Evolutionary conservation across 2,888 invertebrate genomes (phyloP).

Genomic region (Itoplectis maculator): DNA sequence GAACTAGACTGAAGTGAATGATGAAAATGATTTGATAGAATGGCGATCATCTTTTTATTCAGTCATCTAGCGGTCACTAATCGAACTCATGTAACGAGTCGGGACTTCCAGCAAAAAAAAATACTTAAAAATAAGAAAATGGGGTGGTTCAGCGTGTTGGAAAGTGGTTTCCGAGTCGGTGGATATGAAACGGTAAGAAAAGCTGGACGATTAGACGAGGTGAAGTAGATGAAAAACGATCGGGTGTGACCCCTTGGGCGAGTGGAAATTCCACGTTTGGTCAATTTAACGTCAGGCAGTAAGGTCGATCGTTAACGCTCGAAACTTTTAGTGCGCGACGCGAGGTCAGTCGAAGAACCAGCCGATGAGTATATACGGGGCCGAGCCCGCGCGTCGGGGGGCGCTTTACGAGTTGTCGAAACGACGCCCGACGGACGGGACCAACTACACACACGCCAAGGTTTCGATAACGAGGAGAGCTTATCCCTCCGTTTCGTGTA

Average conservation of each 20-base stretch:
- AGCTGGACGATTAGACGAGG: neutral
- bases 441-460: slow-evolving; percentile 39
- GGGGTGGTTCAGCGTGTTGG: slow-evolving; percentile 11
- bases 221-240: slow-evolving; percentile 46
- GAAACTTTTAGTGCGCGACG: slow-evolving; percentile 48
- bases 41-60: no score
- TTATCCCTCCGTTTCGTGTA: slow-evolving; percentile 35
- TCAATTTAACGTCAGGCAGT: slow-evolving; percentile 39
- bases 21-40: no score
- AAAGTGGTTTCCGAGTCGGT: slow-evolving; percentile 7
- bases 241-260: slow-evolving; percentile 36
- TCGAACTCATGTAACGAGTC: no score
- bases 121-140: slow-evolving; percentile 10
- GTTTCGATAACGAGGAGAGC: slow-evolving; percentile 55
- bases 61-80: no score
- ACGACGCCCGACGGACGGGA: slow-evolving; percentile 42
- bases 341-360: slow-evolving; percentile 37
- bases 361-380: slow-evolving; percentile 17
- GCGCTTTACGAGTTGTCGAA: slow-evolving; percentile 51
- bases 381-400: slow-evolving; percentile 7
- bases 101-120: neutral
- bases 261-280: slow-evolving; percentile 43
- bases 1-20: no score
- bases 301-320: slow-evolving; percentile 49
- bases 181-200: slow-evolving; percentile 20